Base-by-base conservation (phyloP, 2,888 invertebrate genomes). In the Gibbula magus region DNA sequence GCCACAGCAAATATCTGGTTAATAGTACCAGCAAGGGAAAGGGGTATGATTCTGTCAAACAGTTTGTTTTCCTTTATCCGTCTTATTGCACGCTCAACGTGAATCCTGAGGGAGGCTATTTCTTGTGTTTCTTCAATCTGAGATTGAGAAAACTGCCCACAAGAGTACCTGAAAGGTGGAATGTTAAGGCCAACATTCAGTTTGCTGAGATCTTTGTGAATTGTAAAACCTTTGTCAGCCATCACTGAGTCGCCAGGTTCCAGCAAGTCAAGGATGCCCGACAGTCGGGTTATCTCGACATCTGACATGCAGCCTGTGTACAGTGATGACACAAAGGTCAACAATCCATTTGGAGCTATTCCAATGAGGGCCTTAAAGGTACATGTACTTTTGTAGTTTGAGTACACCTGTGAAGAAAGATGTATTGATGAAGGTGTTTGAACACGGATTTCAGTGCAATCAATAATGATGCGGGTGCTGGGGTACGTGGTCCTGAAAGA, bases 1-100 rank as follows among this genome's bases (percentile, higher is more conserved):
- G 76, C 75, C 8, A 79, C 81, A 18, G 81, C 77, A 79, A 79
- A 81, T n/a, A 81, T n/a, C 73, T 81, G 81, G 61, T 75, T 79
- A 18, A 76, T 75, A 51, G 79, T 53, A 16, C 81, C 81, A 32
- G 79, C 74, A 54, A 79, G 8, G 16, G 70, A 76, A 5, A 79
- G 73, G 7, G 78, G 80, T 25, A 82, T 78, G 13, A 80, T 54
- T 16, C 39, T 25, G 61, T 82, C 80, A 56, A 78, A 78, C 18
- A 82, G 77, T 32, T 81, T 81, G 66, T 61, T 77, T 51, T 81
- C 81, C 22, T 79, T 79, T 0, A 79, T 45, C 18, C 79, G 39
- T 8, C n/a, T n/a, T n/a, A n/a, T n/a, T n/a, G n/a, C n/a, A n/a
- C n/a, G n/a, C n/a, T n/a, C n/a, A n/a, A n/a, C 78, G 45, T n/a